phyloP scores from a whole-genome alignment of 2,888 invertebrate genomes.

The Diadromus collaris region DNA sequence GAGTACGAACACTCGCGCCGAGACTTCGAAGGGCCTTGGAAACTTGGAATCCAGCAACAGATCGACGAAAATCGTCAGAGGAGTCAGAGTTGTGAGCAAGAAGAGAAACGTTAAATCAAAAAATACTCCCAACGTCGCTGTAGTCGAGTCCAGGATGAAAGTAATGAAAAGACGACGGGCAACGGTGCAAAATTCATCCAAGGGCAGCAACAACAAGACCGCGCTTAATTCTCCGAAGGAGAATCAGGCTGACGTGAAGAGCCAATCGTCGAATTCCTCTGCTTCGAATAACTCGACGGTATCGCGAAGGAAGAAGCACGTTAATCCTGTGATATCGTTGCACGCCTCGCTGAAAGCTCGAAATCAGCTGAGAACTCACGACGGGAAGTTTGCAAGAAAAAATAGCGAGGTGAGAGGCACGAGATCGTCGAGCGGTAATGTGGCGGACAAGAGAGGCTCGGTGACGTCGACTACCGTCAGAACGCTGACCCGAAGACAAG shows the following conservation, averaged over 20 bases:
- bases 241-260: constrained; percentile 17
- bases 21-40: constrained; percentile 38
- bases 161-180: constrained; percentile 46
- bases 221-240: neutral
- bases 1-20: constrained; percentile 37
- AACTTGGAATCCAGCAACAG: constrained; percentile 58
- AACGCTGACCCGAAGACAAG: constrained; percentile 49
- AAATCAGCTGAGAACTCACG: constrained; percentile 73
- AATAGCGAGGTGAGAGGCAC: constrained; percentile 16
- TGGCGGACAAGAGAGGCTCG: constrained; percentile 22
- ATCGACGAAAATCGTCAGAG: constrained; percentile 61
- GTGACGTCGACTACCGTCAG: constrained; percentile 28
- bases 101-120: constrained; percentile 72
- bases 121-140: constrained; percentile 29
- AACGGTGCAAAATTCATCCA: neutral
- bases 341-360: constrained; percentile 74
- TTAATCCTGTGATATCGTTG: constrained; percentile 69
- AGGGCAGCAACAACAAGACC: constrained; percentile 10
- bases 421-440: constrained; percentile 24
- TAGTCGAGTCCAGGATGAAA: constrained; percentile 10
- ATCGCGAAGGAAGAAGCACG: constrained; percentile 61
- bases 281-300: constrained; percentile 46
- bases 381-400: constrained; percentile 74
- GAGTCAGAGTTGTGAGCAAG: constrained; percentile 70
- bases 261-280: constrained; percentile 34